Conservation (phyloP, 2,113 vertebrate species). For the Smithornis capensis region DNA sequence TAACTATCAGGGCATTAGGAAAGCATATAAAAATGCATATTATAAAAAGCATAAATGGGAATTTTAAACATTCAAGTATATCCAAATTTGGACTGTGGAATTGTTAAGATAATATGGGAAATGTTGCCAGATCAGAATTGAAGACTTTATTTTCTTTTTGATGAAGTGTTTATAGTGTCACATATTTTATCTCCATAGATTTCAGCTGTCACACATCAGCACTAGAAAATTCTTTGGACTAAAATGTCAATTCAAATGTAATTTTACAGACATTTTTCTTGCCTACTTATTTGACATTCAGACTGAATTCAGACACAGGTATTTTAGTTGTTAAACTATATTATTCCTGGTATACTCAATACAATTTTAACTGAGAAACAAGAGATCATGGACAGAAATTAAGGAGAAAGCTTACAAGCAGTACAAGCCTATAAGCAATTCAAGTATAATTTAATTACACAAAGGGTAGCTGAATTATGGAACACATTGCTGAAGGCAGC, state of each 20-base stretch:
- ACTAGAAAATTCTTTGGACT: constrained; percentile 41
- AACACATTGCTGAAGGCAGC: constrained; percentile 67
- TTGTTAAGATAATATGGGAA: constrained; percentile 48
- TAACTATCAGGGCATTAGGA: constrained; percentile 13
- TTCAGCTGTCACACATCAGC: constrained; percentile 26
- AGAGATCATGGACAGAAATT: constrained; percentile 45
- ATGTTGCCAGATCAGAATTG: background rate
- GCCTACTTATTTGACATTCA: background rate
- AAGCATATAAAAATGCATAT: background rate
- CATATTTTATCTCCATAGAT: constrained; percentile 45
- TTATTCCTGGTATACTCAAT: background rate
- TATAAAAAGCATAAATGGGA: constrained; percentile 63
- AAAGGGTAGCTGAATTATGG: constrained; percentile 67
- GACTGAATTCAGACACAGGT: constrained; percentile 37
- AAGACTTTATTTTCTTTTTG: background rate
- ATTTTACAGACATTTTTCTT: constrained; percentile 33
- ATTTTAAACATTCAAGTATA: constrained; percentile 40
- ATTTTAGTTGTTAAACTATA: constrained; percentile 23
- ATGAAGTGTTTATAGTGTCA: constrained; percentile 40
- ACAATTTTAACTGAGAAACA: constrained; percentile 58
- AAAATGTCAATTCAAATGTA: constrained; percentile 29
- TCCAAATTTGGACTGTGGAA: constrained; percentile 52
- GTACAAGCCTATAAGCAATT: constrained; percentile 68
- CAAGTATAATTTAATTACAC: constrained; percentile 75
- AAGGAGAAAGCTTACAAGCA: constrained; percentile 47